Evolutionary conservation across 2,113 vertebrate species (phyloP).

Genomic region (Conger conger): DNA sequence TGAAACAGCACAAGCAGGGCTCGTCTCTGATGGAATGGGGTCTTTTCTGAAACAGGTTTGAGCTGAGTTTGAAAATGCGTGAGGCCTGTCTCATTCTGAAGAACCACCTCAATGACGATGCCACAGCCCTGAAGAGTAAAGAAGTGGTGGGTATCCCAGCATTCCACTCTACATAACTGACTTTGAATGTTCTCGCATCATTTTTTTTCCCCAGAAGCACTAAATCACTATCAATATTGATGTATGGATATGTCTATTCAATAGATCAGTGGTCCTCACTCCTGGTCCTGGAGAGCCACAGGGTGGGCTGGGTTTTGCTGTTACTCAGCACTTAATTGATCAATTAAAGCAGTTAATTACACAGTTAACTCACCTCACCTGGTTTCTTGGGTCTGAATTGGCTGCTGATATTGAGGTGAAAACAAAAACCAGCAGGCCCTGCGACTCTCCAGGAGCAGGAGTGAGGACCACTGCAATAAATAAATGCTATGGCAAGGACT

Average conservation of each 20-base stretch:
- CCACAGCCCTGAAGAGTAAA: conserved; percentile 70
- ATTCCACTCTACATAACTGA: conserved; percentile 15
- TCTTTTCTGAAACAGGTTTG: conserved; percentile 71
- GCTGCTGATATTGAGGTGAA: too few relatives aligned
- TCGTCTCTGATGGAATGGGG: not conserved
- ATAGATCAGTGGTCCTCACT: too few relatives aligned
- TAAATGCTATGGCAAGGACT: not conserved
- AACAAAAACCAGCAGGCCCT: too few relatives aligned
- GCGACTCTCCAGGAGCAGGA: too few relatives aligned
- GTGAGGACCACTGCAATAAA: too few relatives aligned
- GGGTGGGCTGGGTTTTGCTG: too few relatives aligned
- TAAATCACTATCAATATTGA: not conserved
- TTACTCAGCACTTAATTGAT: too few relatives aligned
- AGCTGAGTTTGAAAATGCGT: conserved; percentile 86
- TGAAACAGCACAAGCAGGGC: not conserved
- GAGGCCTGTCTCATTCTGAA: conserved; percentile 86
- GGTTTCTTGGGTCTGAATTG: too few relatives aligned
- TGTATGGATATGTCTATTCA: not conserved
- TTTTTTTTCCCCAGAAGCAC: not conserved
- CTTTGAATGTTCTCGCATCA: not conserved
- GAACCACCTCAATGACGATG: conserved; percentile 78
- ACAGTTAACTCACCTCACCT: too few relatives aligned
- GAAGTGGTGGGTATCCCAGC: conserved; percentile 78
- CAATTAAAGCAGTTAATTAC: too few relatives aligned
- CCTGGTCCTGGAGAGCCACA: too few relatives aligned